Evolutionary conservation across 2,113 vertebrate species (phyloP).

Genomic region (Phaethornis superciliosus): DNA sequence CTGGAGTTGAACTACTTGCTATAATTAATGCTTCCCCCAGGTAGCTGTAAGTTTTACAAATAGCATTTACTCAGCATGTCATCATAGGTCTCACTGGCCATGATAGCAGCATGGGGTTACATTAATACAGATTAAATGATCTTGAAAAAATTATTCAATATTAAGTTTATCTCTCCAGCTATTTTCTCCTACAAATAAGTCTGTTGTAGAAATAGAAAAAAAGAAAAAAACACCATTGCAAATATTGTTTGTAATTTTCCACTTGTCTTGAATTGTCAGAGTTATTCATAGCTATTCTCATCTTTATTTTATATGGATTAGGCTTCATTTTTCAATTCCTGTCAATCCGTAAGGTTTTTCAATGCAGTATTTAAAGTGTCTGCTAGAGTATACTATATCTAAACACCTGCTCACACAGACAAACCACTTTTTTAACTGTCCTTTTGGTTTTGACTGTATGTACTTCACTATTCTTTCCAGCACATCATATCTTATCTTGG

Average conservation of each 20-base stretch:
- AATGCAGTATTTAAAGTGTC: not conserved
- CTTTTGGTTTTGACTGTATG: not conserved
- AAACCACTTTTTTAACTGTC: not conserved
- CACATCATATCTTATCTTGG: not conserved
- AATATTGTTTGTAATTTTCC: not conserved
- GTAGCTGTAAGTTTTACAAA: conserved; percentile 35
- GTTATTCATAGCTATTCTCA: not conserved
- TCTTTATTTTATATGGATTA: not conserved
- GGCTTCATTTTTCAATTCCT: not conserved
- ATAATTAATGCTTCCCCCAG: conserved; percentile 30
- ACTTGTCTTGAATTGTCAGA: not conserved
- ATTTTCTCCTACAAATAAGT: not conserved
- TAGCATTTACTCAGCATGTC: conserved; percentile 30
- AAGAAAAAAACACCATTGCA: not conserved
- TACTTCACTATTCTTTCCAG: not conserved
- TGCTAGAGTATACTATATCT: not conserved
- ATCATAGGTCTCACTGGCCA: conserved; percentile 26
- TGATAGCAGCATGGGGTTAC: conserved; percentile 21
- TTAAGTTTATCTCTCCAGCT: not conserved
- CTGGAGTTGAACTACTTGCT: conserved; percentile 13
- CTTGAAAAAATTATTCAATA: conserved; percentile 1
- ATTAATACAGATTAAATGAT: conserved; percentile 42
- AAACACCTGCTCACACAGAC: not conserved
- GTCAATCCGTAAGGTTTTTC: not conserved
- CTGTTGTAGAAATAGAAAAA: not conserved